Evolutionary conservation across 1,140 invertebrate genomes (phyloP), one percentile per base, ranked within the genome.

Genomic region (Bombus picipes): DNA sequence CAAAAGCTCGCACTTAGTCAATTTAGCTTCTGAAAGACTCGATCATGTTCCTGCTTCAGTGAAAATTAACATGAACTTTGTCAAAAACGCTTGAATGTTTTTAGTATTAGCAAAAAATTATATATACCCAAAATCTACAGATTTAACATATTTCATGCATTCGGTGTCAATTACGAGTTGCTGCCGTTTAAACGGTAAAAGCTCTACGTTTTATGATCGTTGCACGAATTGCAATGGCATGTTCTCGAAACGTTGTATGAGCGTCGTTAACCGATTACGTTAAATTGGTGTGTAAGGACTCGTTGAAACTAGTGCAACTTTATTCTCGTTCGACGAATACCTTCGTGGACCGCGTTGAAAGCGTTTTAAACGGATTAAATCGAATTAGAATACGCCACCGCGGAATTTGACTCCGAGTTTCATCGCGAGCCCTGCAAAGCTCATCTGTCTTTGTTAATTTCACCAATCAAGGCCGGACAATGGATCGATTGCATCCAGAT

Each of bases 381-480:
- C 70, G 53, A 41, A 73, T 81, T 41, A 74, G 53, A 39, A n/a
- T 43, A 22, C 68, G 13, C 37, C 34, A 39, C 8, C 37, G 12
- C 9, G 39, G 70, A 59, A 81, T 74, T 59, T 18, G 37, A 73
- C n/a, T 62, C 39, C 8, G 53, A 3, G n/a, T 59, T 53, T 3
- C 47, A 57, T 72, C n/a, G 53, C n/a, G 47, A 37, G 8, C 37
- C 22, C 5, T 32, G 37, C 12, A 25, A 62, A 62, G 37, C 53
- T 81, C 22, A 34, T 71, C 53, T 34, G 70, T 81, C 70, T 82
- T 82, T 75, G 81, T 82, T 82, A 82, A 82, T 82, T 82, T 82
- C 81, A 82, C 57, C 72, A 82, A 82, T 82, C 72, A 82, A 62
- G 39, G 15, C n/a, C n/a, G 53, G 25, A 82, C 57, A 82, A 82